These are phyloP conservation scores for Chaetodon trifasciatus DNA, from an alignment of 2,797 vertebrate species.

Conservation along the genomic window DNA sequence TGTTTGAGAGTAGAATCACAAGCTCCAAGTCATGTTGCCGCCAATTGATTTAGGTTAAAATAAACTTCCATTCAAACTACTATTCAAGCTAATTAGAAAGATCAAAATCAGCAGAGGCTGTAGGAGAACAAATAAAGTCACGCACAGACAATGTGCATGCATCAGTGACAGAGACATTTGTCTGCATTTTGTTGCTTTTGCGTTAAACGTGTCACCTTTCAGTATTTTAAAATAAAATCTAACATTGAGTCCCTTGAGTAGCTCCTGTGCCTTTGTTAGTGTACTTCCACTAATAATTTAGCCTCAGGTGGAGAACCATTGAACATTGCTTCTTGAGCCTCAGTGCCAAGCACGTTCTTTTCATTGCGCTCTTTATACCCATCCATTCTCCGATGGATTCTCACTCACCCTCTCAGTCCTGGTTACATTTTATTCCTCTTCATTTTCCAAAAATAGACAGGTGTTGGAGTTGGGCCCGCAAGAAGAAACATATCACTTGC, in stretches of 20 bases:
- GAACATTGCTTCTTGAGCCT: constrained; percentile 28
- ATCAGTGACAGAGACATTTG: background rate
- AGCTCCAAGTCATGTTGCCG: constrained; percentile 12
- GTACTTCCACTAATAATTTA: constrained; percentile 40
- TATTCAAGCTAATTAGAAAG: constrained; percentile 5
- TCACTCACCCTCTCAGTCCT: constrained; percentile 29
- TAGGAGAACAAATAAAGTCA: constrained; percentile 1
- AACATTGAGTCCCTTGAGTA: background rate
- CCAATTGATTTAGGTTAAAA: background rate
- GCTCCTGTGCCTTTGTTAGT: constrained; percentile 24
- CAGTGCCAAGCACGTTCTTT: constrained; percentile 37
- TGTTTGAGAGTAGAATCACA: background rate
- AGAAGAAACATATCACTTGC: constrained; percentile 38
- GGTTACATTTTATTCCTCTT: constrained; percentile 48
- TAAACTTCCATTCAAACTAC: background rate
- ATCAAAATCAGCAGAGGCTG: constrained; percentile 22
- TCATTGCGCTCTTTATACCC: constrained; percentile 28
- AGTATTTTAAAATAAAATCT: background rate
- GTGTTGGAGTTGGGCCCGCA: constrained; percentile 11
- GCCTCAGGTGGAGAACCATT: constrained; percentile 25
- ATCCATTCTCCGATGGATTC: constrained; percentile 25
- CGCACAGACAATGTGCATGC: constrained; percentile 1
- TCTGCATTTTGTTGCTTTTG: constrained; percentile 7
- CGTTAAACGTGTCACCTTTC: background rate
- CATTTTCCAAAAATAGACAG: constrained; percentile 59